Evolutionary conservation across 2,113 vertebrate genomes (phyloP).

Genomic region (Peromyscus polionotus): DNA sequence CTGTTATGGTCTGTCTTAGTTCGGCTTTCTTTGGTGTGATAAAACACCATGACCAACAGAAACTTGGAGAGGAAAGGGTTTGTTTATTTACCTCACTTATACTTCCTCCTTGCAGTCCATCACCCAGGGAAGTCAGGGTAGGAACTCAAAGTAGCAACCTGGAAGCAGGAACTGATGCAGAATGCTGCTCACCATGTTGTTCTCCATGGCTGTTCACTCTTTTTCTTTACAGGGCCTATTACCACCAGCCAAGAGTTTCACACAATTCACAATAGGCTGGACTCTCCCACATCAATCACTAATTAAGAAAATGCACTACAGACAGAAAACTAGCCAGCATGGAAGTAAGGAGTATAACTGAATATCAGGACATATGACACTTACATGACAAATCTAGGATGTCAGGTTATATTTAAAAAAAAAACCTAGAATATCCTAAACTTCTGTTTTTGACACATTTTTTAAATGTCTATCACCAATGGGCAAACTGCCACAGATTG

Average conservation of each 20-base stretch:
- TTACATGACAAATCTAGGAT: neutral
- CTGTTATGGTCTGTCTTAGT: neutral
- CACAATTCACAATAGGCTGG: neutral
- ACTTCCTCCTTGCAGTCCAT: neutral
- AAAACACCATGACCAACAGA: neutral
- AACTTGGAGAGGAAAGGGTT: neutral
- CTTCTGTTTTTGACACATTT: neutral
- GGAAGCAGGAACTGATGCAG: neutral
- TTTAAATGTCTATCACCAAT: neutral
- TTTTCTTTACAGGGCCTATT: neutral
- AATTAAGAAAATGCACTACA: neutral
- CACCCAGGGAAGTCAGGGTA: neutral
- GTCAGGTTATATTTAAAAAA: neutral
- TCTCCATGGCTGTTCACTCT: neutral
- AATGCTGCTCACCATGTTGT: neutral
- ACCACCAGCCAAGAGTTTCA: neutral
- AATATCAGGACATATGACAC: neutral
- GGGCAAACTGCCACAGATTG: fast-evolving
- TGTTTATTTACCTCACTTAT: neutral
- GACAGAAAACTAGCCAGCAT: neutral
- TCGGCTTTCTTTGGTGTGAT: neutral
- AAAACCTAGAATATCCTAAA: neutral
- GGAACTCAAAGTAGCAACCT: too few relatives aligned
- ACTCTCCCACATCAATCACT: neutral
- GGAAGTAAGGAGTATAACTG: neutral